Base-by-base conservation (phyloP, 1,140 invertebrate genomes). In the Nymphalis io region DNA sequence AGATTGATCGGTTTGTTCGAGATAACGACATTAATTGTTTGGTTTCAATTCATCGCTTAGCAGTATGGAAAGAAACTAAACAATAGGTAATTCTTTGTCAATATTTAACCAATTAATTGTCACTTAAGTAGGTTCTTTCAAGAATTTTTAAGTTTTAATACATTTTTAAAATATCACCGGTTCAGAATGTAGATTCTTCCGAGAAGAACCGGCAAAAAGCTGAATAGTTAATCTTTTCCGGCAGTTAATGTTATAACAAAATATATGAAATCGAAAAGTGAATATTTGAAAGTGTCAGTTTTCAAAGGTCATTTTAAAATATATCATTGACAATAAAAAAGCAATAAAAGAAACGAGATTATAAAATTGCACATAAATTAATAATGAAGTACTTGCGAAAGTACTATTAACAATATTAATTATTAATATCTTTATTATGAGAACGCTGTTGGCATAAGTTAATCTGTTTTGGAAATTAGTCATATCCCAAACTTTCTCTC, bases 291-390 rank as follows among this genome's bases (percentile, higher is more conserved):
- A 55, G 51, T 55, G 51, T 27, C 51, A 27, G 13, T 27, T 27
- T 23, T 55, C 51, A 27, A 55, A 55, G 51, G 51, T 55, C 51
- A 55, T 27, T 55, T 51, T 55, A 20, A 51, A 51, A 20, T 33
- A 55, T 27, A 15, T 27, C 51, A 21, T 18, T 13, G 10, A 16
- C 23, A 21, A 62, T 20, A 39, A 27, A 63, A 63, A 51, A 38
- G 15, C 11, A 63, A 48, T 63, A 53, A 63, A 63, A 38, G 38
- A 15, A 53, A 63, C 46, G 46, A 53, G 23, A 63, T 63, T 27
- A 53, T 63, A 63, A 63, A 63, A 63, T 63, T 63, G 60, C 46
- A 63, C 21, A 63, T 48, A 16, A 63, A 38, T 63, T 63, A 51
- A 21, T 39, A 63, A n/a, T 23, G 33, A 38, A 48, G 27, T 48